phyloP scores from a whole-genome alignment of 37 sponge, comb jelly and placozoan species.

The Agelas oroides region DNA sequence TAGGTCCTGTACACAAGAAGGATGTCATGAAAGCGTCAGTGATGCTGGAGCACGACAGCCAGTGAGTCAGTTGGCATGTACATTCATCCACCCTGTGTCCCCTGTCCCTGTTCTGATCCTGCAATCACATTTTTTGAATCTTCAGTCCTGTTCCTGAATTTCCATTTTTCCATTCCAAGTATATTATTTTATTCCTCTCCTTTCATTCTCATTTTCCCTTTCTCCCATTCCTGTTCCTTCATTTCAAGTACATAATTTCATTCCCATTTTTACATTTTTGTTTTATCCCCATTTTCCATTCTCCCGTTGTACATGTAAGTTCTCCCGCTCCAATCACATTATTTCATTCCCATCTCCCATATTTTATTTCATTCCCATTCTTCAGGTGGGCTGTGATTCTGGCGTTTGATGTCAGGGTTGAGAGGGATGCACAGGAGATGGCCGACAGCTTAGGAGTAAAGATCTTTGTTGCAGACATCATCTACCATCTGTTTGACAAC shows the following conservation, averaged over 20 bases:
- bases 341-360: too few relatives aligned
- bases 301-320: neutral
- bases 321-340: too few relatives aligned
- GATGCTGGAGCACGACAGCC: slow-evolving; percentile 94
- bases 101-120: neutral
- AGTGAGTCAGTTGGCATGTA: slow-evolving; percentile 61
- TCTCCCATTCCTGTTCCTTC: too few relatives aligned
- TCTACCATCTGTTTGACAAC: slow-evolving; percentile 97
- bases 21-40: slow-evolving; percentile 97
- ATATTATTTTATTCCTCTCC: too few relatives aligned
- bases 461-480: slow-evolving; percentile 98
- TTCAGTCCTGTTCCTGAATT: neutral
- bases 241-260: too few relatives aligned
- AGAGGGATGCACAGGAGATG: slow-evolving; percentile 94
- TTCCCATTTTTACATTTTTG: too few relatives aligned
- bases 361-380: neutral
- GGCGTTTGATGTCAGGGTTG: slow-evolving; percentile 97
- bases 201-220: too few relatives aligned
- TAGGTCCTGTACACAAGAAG: slow-evolving; percentile 99
- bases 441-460: slow-evolving; percentile 92
- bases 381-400: slow-evolving; percentile 95
- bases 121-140: neutral
- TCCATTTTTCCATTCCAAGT: neutral
- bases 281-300: neutral
- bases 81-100: neutral